These are phyloP conservation scores for Ylistrum balloti DNA, from an alignment of 1,140 invertebrate genomes.

Conservation along the genomic window DNA sequence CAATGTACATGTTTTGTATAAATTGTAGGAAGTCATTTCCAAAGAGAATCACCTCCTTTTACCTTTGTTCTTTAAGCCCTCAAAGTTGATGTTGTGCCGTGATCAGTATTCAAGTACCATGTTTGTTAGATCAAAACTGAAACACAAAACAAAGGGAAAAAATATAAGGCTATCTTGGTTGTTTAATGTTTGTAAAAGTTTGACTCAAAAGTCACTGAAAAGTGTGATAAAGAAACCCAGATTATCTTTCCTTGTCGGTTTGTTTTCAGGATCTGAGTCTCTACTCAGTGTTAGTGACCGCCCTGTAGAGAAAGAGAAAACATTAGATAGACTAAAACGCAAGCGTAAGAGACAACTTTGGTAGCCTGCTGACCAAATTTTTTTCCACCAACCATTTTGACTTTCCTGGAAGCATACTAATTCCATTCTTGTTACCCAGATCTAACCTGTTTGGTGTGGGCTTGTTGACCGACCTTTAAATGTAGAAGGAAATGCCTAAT, in stretches of 20 bases:
- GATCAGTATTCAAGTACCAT: too few species aligned
- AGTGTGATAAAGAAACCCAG: background rate
- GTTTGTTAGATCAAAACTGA: too few species aligned
- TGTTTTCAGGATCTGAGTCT: constrained; percentile 68
- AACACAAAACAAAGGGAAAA: too few species aligned
- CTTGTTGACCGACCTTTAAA: background rate
- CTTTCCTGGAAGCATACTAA: constrained; percentile 38
- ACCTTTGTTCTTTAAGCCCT: too few species aligned
- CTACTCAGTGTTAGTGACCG: constrained; percentile 62
- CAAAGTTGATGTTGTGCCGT: too few species aligned
- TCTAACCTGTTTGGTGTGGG: constrained; percentile 31
- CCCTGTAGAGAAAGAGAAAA: constrained; percentile 77
- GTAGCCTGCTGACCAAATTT: constrained; percentile 41
- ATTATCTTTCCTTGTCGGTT: constrained; percentile 46
- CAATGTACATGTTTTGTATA: too few species aligned
- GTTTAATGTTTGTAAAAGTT: too few species aligned
- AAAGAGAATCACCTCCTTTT: too few species aligned
- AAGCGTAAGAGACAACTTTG: constrained; percentile 77
- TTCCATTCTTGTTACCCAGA: background rate
- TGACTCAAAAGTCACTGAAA: background rate
- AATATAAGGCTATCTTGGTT: too few species aligned
- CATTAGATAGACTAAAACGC: constrained; percentile 79
- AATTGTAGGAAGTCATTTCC: too few species aligned
- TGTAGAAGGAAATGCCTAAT: background rate
- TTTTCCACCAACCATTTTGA: constrained; percentile 42